Evolutionary conservation across 2,888 invertebrate species (phyloP).

Genomic region (Smittia sp.): DNA sequence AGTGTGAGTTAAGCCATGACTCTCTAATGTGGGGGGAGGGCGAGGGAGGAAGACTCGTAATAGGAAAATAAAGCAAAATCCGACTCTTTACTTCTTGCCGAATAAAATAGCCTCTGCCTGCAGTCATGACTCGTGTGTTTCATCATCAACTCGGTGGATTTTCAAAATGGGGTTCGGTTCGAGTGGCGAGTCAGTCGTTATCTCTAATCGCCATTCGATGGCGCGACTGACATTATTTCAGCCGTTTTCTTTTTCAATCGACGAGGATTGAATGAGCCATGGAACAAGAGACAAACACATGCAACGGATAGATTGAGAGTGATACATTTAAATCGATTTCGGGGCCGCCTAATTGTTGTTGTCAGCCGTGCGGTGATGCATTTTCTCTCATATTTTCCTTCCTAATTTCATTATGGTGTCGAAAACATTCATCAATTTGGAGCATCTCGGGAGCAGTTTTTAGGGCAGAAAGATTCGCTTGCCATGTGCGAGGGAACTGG

Average conservation of each 20-base stretch:
- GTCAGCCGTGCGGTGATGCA: slow-evolving; percentile 2
- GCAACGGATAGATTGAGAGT: slow-evolving; percentile 2
- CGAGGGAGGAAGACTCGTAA: slow-evolving; percentile 13
- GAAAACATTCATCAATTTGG: slow-evolving; percentile 13
- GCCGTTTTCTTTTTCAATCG: background rate
- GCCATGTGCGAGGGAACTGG: background rate
- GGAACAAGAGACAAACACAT: slow-evolving; percentile 17
- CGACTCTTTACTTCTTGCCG: slow-evolving; percentile 33
- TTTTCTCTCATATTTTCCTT: slow-evolving; percentile 17
- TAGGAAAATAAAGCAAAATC: slow-evolving; percentile 27
- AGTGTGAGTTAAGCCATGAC: background rate
- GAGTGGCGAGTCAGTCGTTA: background rate
- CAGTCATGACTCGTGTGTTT: background rate
- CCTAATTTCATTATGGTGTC: slow-evolving; percentile 5
- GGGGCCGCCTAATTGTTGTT: background rate
- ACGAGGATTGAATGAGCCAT: background rate
- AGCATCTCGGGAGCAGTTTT: background rate
- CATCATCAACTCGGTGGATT: background rate
- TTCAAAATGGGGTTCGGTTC: background rate
- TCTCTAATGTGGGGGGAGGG: background rate
- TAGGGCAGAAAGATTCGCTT: slow-evolving; percentile 3
- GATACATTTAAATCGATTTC: slow-evolving; percentile 18
- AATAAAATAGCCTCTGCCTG: slow-evolving; percentile 25
- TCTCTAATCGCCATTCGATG: background rate
- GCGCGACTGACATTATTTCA: background rate